These are phyloP conservation scores for Denticeps clupeoides DNA, from an alignment of 2,797 vertebrate genomes.

Conservation along the genomic window DNA sequence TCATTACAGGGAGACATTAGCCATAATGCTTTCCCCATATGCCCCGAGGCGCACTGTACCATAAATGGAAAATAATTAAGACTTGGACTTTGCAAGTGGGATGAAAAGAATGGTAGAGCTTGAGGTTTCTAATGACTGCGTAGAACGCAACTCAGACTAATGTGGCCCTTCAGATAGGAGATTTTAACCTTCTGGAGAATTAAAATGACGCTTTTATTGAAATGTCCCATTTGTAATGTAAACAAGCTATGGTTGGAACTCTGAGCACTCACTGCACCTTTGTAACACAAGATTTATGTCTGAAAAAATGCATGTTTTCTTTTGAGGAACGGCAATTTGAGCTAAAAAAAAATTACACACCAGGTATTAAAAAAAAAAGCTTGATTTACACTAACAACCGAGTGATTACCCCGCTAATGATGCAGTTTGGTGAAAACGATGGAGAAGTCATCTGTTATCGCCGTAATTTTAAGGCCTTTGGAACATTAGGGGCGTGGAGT, in stretches of 20 bases:
- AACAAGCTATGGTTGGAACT: constrained; percentile 17
- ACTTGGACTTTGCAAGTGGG: constrained; percentile 34
- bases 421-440: constrained; percentile 8
- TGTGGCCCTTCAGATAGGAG: constrained; percentile 16
- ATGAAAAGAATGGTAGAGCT: neutral
- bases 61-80: constrained; percentile 41
- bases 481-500: no score
- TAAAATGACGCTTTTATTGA: constrained; percentile 9
- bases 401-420: constrained; percentile 11
- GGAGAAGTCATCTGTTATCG: constrained; percentile 21
- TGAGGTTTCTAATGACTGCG: no score
- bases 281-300: constrained; percentile 20
- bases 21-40: constrained; percentile 51
- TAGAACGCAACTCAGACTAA: no score
- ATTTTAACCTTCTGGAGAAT: constrained; percentile 12
- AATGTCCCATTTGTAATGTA: constrained; percentile 15
- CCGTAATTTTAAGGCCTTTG: constrained; percentile 15
- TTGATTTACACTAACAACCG: constrained; percentile 19
- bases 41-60: constrained; percentile 23
- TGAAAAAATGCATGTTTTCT: no score
- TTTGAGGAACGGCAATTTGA: no score
- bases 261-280: constrained; percentile 3
- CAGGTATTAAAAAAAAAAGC: constrained; percentile 5
- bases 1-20: constrained; percentile 54
- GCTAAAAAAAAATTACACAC: no score